Base-by-base conservation (phyloP, 2,888 invertebrate genomes). In the Diaphora mendica region DNA sequence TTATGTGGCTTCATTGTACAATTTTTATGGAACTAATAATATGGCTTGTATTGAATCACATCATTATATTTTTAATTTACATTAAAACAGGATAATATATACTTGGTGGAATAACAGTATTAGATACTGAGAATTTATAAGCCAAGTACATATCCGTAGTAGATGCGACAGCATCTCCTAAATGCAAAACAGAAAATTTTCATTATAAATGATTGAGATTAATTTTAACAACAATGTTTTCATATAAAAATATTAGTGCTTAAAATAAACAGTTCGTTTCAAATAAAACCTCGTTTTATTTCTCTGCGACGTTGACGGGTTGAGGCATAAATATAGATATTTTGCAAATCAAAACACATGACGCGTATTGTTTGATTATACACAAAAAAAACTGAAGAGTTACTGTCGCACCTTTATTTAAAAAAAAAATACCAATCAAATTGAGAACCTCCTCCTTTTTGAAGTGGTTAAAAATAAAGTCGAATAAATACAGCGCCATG, bases 31-130 rank as follows among this genome's bases (percentile, higher is more conserved):
- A 93, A 92, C 91, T 89, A 88, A 90, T 89, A 90, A 92, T 94
- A 94, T 94, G 95, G 94, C 94, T 91, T 90, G 77, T 82, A 83
- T 84, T 85, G 86, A 80, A 92, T 91, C 91, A 91, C 90, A 85
- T 82, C 84, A 86, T 85, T 84, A 87, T 89, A 84, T 85, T 84
- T 85, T 83, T 79, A 82, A 85, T 78, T 79, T 83, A 86, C 82
- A 83, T 82, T 75, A 78, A 75, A 71, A 68, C 51, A 79, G 70
- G 64, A 76, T 77, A 75, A 82, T 78, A 82, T 77, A 82, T 73
- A 79, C 70, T 77, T 74, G 26, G 64, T 67, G 66, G 44, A 76
- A 67, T 74, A 74, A 39, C 72, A 70, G 76, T 77, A 75, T 68
- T 81, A 72, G 55, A 73, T 77, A 79, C 70, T 77, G 73, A 75